phyloP scores from a whole-genome alignment of 37 sponge, comb jelly and placozoan species.

The Beroe forskalii region DNA sequence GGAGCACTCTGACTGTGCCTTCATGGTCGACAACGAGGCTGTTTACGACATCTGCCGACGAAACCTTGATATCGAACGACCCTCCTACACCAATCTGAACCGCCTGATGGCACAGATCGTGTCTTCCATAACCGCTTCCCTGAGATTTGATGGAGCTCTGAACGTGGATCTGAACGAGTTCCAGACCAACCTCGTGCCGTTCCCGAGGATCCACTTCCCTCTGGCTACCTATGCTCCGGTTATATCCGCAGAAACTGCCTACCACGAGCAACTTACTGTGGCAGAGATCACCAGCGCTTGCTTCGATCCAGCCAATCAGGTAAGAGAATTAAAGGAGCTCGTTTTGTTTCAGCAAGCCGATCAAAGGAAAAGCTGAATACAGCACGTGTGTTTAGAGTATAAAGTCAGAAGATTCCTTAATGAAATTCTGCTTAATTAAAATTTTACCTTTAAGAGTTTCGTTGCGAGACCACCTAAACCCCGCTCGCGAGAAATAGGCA shows the following conservation, averaged over 20 bases:
- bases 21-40: conserved; percentile 99
- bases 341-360: too few relatives aligned
- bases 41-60: conserved; percentile 94
- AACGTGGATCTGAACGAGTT: conserved; percentile 97
- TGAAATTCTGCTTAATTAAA: too few relatives aligned
- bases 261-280: conserved; percentile 88
- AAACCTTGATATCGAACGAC: conserved; percentile 94
- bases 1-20: conserved; percentile 97
- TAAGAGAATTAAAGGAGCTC: background rate
- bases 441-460: too few relatives aligned
- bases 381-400: background rate
- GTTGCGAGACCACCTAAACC: too few relatives aligned
- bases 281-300: conserved; percentile 89
- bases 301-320: conserved; percentile 96
- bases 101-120: conserved; percentile 91
- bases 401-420: too few relatives aligned
- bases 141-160: conserved; percentile 93
- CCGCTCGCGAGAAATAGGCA: too few relatives aligned
- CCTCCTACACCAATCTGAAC: conserved; percentile 92
- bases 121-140: conserved; percentile 85
- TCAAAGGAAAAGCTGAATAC: too few relatives aligned
- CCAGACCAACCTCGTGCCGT: conserved; percentile 99
- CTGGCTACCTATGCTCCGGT: conserved; percentile 96
- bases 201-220: conserved; percentile 97
- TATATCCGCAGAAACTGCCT: conserved; percentile 97